These are phyloP conservation scores for Pseudoatta argentina DNA, from an alignment of 1,140 invertebrate species.

Conservation along the genomic window DNA sequence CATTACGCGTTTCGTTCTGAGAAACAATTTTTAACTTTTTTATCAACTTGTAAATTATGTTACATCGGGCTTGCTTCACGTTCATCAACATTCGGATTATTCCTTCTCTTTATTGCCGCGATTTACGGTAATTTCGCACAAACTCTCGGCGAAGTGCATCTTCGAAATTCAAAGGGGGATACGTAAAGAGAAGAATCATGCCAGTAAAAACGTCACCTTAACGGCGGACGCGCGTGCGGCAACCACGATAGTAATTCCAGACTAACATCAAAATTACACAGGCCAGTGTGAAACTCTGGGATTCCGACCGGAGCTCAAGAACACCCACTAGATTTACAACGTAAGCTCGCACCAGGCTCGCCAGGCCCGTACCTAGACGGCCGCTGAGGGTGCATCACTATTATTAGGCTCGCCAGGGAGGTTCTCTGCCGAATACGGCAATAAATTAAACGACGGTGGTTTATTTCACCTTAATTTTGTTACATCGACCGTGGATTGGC, in stretches of 20 bases:
- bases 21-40: constrained; percentile 24
- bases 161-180: constrained; percentile 42
- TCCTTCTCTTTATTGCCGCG: constrained; percentile 15
- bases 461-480: constrained; percentile 50
- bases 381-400: constrained; percentile 30
- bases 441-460: constrained; percentile 55
- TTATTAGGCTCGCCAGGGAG: constrained; percentile 39
- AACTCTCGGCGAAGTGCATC: neutral
- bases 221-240: constrained; percentile 32
- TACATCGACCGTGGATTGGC: neutral
- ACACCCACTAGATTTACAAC: constrained; percentile 64
- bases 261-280: constrained; percentile 55
- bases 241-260: constrained; percentile 53
- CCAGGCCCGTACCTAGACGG: constrained; percentile 5
- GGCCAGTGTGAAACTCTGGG: constrained; percentile 41
- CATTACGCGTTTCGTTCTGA: neutral
- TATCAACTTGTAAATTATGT: constrained; percentile 3
- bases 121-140: neutral
- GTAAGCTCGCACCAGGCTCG: neutral
- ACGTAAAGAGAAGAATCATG: constrained; percentile 23
- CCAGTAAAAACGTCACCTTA: constrained; percentile 53
- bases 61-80: neutral
- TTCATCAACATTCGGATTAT: constrained; percentile 20
- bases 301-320: constrained; percentile 41
- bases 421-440: constrained; percentile 9